These are phyloP conservation scores for Rhinolophus sinicus DNA, from an alignment of 2,113 vertebrate species.

Conservation along the genomic window DNA sequence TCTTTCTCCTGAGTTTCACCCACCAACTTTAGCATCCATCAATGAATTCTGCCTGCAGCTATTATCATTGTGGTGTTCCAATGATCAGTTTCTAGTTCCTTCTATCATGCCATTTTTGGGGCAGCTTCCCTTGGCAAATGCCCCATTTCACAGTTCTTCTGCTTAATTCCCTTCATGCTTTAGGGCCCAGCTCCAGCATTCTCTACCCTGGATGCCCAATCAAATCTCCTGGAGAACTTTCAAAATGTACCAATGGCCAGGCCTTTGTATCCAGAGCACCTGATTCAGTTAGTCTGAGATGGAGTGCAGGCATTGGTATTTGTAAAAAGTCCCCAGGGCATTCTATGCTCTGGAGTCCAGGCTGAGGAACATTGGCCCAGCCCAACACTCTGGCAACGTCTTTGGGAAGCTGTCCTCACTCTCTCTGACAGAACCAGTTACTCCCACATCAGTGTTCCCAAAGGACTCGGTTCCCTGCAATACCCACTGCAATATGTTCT, in stretches of 20 bases:
- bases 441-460: neutral
- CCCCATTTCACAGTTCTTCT: neutral
- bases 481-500: neutral
- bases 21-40: no score
- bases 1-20: neutral
- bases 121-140: neutral
- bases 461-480: neutral
- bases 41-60: neutral
- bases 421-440: neutral
- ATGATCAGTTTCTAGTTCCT: neutral
- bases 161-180: neutral
- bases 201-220: neutral
- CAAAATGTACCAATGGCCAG: neutral
- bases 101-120: neutral
- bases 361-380: neutral
- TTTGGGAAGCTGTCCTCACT: neutral
- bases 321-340: neutral
- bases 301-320: neutral
- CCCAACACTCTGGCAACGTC: neutral
- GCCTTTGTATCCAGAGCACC: neutral
- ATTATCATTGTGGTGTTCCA: neutral
- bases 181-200: neutral
- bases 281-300: rapidly evolving
- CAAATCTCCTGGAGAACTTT: neutral
- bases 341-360: neutral